phyloP scores from a whole-genome alignment of 2,888 invertebrate genomes.

The Onchidella celtica region DNA sequence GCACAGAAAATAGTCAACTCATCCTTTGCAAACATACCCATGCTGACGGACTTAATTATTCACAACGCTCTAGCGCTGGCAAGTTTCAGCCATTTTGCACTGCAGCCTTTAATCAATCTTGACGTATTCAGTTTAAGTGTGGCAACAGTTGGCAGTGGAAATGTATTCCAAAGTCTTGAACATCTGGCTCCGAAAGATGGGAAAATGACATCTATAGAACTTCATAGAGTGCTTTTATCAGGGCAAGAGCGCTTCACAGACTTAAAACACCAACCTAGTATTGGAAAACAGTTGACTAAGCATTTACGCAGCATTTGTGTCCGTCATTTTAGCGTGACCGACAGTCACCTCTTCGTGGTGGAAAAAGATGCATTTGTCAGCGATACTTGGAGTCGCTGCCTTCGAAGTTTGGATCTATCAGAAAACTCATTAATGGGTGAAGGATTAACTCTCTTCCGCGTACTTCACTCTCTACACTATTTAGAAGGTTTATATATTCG shows the following conservation, averaged over 20 bases:
- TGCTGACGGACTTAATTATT: background rate
- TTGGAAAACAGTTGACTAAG: too few relatives aligned
- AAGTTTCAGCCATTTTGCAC: constrained; percentile 1
- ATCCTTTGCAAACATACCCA: constrained; percentile 5
- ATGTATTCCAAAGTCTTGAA: background rate
- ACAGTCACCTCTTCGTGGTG: background rate
- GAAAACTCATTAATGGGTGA: background rate
- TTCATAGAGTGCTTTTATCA: background rate
- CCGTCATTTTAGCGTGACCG: background rate
- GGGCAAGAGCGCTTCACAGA: background rate
- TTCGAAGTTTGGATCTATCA: constrained; percentile 1
- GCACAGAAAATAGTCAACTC: background rate
- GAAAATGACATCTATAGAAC: background rate
- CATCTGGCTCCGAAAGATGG: background rate
- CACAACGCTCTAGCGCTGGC: background rate
- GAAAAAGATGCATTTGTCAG: background rate
- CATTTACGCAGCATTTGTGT: constrained; percentile 28
- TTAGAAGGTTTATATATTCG: background rate
- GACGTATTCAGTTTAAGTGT: background rate
- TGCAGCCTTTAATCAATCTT: background rate
- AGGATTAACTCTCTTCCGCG: background rate
- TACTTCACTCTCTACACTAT: background rate
- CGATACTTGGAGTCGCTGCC: background rate
- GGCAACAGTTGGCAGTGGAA: background rate
- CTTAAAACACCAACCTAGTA: too few relatives aligned